A percentile compares a stretch with the other conserved stretches of the same genome.
These are phyloP conservation scores for Ondatra zibethicus DNA, from an alignment of 2,113 vertebrate genomes.

Conservation along the genomic window DNA sequence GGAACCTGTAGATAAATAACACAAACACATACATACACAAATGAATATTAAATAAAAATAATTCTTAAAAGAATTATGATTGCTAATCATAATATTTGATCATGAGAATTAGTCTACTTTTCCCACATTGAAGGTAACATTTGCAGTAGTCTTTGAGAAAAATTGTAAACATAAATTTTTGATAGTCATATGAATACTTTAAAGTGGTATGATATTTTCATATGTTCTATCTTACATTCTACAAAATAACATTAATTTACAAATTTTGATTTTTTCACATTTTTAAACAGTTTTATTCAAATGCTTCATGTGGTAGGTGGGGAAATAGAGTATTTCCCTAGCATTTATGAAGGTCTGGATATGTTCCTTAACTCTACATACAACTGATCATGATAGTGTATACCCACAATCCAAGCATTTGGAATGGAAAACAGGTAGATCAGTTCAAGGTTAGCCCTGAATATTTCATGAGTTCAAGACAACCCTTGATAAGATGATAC, in stretches of 20 bases:
- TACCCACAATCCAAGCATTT: not conserved
- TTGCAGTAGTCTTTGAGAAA: conserved; percentile 32
- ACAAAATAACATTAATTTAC: conserved; percentile 40
- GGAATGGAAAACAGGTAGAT: not conserved
- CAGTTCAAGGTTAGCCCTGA: not conserved
- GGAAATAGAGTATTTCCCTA: not conserved
- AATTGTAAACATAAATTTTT: conserved; percentile 39
- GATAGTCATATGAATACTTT: conserved; percentile 10
- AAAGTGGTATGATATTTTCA: not conserved
- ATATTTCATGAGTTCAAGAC: not conserved
- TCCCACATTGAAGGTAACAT: not conserved
- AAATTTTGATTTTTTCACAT: not conserved
- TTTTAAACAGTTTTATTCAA: conserved; percentile 33
- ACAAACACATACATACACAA: not conserved
- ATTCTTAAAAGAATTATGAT: not conserved
- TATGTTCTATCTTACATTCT: conserved; percentile 23
- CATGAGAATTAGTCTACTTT: not conserved
- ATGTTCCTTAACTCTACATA: not conserved
- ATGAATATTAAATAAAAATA: not conserved
- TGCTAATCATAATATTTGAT: not conserved
- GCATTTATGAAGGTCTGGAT: not conserved
- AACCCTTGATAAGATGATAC: not conserved
- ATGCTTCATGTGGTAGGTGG: not conserved
- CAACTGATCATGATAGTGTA: not conserved
- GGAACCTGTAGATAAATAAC: not conserved